Percentiles rank a stretch among this genome's conserved stretches.
These are phyloP conservation scores for Pyrocephalus nanus DNA, from an alignment of 2,797 vertebrate species.

Conservation along the genomic window DNA sequence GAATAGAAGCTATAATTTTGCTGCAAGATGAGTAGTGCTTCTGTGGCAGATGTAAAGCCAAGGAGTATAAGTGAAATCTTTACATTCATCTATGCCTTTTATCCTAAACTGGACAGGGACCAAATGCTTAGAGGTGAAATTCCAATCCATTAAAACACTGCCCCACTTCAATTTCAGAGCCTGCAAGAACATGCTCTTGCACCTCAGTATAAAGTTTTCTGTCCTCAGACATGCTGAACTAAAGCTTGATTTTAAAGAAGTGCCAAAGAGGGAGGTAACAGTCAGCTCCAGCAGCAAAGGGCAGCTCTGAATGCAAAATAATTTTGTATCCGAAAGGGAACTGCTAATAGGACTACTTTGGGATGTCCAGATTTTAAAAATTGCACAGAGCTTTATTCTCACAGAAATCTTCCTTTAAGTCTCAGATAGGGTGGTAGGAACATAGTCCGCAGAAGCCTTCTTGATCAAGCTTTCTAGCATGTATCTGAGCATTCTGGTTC, in stretches of 20 bases:
- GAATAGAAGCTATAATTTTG: background rate
- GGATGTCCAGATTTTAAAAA: background rate
- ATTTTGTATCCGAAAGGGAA: background rate
- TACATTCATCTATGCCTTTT: background rate
- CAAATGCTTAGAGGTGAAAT: background rate
- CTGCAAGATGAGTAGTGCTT: background rate
- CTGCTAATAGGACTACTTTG: background rate
- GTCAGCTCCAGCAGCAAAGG: background rate
- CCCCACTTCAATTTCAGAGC: background rate
- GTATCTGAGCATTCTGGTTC: background rate
- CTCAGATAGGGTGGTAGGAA: background rate
- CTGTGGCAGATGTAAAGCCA: background rate
- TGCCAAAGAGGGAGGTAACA: background rate
- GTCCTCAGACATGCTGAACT: background rate
- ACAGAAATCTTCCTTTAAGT: background rate
- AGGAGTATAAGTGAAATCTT: background rate
- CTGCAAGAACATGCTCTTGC: background rate
- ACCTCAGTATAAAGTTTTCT: background rate
- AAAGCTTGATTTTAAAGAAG: background rate
- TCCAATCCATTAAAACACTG: background rate
- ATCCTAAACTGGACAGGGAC: background rate
- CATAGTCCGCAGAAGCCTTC: background rate
- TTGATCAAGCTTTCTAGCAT: background rate
- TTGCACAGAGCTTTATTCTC: background rate
- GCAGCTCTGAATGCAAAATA: background rate